Evolutionary conservation across 2,797 vertebrate genomes (phyloP).

Genomic region (Falco columbarius): DNA sequence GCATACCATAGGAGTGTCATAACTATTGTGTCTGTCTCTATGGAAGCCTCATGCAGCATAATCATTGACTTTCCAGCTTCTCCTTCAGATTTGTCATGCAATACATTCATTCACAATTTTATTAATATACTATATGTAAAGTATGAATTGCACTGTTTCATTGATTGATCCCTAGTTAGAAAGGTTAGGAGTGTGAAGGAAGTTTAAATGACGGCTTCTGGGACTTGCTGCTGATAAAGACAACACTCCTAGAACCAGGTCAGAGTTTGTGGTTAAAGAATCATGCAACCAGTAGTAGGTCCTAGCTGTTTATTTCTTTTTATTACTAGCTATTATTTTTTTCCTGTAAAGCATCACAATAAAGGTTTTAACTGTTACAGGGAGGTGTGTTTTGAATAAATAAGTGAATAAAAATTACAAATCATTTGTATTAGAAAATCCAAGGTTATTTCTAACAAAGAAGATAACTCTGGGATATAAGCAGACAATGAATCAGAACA

Average conservation of each 20-base stretch:
- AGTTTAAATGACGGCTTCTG: background rate
- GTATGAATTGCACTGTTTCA: background rate
- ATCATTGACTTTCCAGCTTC: background rate
- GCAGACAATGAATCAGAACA: background rate
- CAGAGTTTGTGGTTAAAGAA: background rate
- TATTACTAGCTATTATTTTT: background rate
- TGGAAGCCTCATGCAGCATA: constrained; percentile 29
- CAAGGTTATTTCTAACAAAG: background rate
- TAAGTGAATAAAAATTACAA: background rate
- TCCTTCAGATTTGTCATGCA: background rate
- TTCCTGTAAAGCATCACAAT: background rate
- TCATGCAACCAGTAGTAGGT: background rate
- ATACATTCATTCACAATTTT: background rate
- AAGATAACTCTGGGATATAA: background rate
- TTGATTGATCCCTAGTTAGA: background rate
- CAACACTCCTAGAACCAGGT: background rate
- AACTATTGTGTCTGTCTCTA: constrained; percentile 71
- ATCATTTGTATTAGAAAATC: background rate
- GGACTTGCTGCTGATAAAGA: background rate
- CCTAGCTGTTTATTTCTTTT: background rate
- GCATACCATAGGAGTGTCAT: constrained; percentile 29
- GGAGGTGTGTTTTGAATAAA: background rate
- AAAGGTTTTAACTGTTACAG: background rate
- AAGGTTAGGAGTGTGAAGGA: background rate
- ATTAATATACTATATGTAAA: background rate